Percentiles rank a stretch among this genome's conserved stretches.
Evolutionary conservation across 2,888 invertebrate species (phyloP).

Genomic region (Mythimna lalbum): DNA sequence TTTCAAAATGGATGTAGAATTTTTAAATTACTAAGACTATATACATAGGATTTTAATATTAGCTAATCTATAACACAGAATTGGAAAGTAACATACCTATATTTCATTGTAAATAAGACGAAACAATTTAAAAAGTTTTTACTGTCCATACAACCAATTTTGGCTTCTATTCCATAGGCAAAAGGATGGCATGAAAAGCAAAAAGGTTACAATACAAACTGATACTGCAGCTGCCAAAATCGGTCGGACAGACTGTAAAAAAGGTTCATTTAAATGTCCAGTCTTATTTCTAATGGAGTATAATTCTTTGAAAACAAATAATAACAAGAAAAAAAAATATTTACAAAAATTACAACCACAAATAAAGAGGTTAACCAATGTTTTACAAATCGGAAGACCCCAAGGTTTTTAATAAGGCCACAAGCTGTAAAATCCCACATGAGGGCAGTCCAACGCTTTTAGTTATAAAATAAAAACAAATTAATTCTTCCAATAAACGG

Average conservation of each 20-base stretch:
- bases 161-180: too few species aligned
- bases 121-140: too few species aligned
- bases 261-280: too few species aligned
- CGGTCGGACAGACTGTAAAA: too few species aligned
- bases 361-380: not conserved
- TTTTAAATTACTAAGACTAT: slow-evolving; percentile 24
- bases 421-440: slow-evolving; percentile 50
- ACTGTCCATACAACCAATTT: too few species aligned
- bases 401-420: slow-evolving; percentile 46
- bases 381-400: slow-evolving; percentile 31
- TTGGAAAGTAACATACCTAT: slow-evolving; percentile 16
- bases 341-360: slow-evolving; percentile 41
- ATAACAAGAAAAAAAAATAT: slow-evolving; percentile 36
- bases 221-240: not conserved
- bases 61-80: slow-evolving; percentile 10
- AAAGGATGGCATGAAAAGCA: too few species aligned
- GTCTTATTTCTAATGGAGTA: too few species aligned
- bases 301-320: not conserved
- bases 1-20: slow-evolving; percentile 36
- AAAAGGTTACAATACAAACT: not conserved
- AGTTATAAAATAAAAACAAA: slow-evolving; percentile 34
- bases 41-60: slow-evolving; percentile 16
- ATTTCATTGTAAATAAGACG: too few species aligned
- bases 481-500: slow-evolving; percentile 44
- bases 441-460: slow-evolving; percentile 52